phyloP scores from a whole-genome alignment of 2,113 vertebrate species.

The Malurus elegans region DNA sequence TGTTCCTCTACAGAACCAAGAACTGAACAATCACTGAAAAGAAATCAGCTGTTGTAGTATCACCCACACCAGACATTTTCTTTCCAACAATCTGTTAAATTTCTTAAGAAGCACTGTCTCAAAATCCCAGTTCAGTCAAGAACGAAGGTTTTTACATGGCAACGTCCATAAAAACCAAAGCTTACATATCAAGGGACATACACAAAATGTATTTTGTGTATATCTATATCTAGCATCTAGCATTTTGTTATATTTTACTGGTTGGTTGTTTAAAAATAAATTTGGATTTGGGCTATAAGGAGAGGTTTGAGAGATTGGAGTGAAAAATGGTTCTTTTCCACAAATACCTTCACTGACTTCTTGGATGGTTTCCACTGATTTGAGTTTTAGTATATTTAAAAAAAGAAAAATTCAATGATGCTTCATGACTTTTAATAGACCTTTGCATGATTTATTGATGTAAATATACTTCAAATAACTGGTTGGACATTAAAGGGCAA shows the following conservation, averaged over 20 bases:
- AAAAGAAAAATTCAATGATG: not conserved
- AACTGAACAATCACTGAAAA: not conserved
- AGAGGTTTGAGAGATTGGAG: not conserved
- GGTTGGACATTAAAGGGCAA: conserved; percentile 64
- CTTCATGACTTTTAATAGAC: not conserved
- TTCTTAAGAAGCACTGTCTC: not conserved
- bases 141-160: not conserved
- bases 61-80: not conserved
- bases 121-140: not conserved
- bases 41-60: not conserved
- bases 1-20: not conserved
- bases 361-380: not conserved
- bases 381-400: not conserved
- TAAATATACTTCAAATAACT: conserved; percentile 73
- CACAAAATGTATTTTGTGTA: not conserved
- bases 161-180: not conserved
- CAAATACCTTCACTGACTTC: not conserved
- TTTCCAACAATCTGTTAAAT: not conserved
- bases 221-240: not conserved
- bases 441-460: conserved; percentile 77
- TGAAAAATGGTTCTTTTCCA: not conserved
- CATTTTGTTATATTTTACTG: not conserved
- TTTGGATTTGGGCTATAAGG: not conserved
- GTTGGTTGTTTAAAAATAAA: not conserved
- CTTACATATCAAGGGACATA: not conserved